Percentiles rank a stretch among this genome's conserved stretches.
phyloP scores from a whole-genome alignment of 1,140 invertebrate genomes.

The Papilio machaon region DNA sequence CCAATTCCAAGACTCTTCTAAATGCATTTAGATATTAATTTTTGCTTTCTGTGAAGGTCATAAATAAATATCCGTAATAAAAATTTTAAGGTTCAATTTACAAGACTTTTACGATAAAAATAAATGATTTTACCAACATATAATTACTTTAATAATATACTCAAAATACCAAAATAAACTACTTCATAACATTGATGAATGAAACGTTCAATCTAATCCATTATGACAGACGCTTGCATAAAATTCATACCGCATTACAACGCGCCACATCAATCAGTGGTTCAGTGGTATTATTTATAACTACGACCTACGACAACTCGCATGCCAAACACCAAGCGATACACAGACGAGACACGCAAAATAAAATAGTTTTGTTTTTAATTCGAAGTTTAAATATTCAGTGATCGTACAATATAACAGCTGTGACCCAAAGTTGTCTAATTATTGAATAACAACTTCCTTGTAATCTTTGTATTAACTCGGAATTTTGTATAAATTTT shows the following conservation, averaged over 20 bases:
- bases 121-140: no score
- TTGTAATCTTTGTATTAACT: no score
- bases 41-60: no score
- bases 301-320: conserved; percentile 54
- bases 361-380: not conserved
- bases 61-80: no score
- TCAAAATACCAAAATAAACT: not conserved
- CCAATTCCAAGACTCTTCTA: no score
- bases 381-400: not conserved
- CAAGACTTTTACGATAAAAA: no score
- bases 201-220: not conserved
- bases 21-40: no score
- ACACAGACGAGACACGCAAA: conserved; percentile 8
- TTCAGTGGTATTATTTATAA: conserved; percentile 51
- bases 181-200: conserved; percentile 9
- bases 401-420: not conserved
- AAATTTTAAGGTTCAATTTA: no score
- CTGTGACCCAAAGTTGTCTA: no score
- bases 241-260: conserved; percentile 26
- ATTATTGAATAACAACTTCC: no score
- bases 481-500: no score
- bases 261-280: conserved; percentile 42
- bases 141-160: not conserved
- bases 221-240: conserved; percentile 28
- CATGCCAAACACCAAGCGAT: conserved; percentile 32